These are phyloP conservation scores for Ichneumoninae sp. DNA, from an alignment of 2,888 invertebrate genomes.

Conservation along the genomic window DNA sequence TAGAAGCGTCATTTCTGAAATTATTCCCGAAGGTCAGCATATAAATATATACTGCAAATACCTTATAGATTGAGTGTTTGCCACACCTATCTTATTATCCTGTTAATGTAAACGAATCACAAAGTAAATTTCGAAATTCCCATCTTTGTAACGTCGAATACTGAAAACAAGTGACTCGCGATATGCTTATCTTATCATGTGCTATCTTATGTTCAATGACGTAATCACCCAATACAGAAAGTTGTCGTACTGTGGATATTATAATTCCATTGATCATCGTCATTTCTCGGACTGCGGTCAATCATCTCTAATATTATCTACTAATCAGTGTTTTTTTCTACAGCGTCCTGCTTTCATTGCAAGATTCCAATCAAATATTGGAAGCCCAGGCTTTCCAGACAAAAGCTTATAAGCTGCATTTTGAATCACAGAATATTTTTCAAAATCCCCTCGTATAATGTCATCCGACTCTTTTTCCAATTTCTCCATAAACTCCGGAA, in stretches of 20 bases:
- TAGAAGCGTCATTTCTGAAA: not conserved
- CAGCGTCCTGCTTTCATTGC: conserved; percentile 67
- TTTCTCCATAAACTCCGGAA: not conserved
- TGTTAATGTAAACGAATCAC: not conserved
- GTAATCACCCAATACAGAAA: not conserved
- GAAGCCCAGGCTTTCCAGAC: conserved; percentile 84
- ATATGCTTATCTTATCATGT: not conserved
- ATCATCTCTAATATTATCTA: not conserved
- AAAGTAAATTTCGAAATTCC: not conserved
- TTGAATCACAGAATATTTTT: conserved; percentile 66
- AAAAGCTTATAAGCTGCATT: conserved; percentile 83
- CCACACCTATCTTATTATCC: no score
- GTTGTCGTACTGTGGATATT: not conserved
- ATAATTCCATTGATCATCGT: not conserved
- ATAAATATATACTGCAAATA: not conserved
- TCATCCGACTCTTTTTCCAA: conserved; percentile 75
- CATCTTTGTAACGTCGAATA: not conserved
- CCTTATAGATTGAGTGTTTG: not conserved
- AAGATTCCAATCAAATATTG: conserved; percentile 85
- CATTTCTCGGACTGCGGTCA: not conserved
- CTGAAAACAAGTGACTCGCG: conserved; percentile 1
- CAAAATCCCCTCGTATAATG: conserved; percentile 22
- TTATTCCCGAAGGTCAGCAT: not conserved
- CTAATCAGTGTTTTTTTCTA: conserved; percentile 46
- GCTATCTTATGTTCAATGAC: not conserved